phyloP scores from a whole-genome alignment of 1,140 invertebrate genomes.

The Bradynema listronoti region DNA sequence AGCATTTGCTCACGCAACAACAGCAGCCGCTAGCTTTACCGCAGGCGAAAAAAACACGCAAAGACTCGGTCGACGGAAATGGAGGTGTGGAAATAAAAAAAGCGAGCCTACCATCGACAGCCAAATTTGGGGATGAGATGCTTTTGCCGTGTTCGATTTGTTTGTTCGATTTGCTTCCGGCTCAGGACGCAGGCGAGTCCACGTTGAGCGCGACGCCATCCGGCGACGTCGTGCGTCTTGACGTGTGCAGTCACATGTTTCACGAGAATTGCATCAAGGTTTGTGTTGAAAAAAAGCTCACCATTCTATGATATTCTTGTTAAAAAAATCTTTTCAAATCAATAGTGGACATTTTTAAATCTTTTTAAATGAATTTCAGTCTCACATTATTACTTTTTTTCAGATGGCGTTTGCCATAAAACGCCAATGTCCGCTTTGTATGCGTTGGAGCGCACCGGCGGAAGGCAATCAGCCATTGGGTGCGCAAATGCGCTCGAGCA shows the following conservation, averaged over 20 bases:
- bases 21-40: too few relatives aligned
- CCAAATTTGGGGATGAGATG: too few relatives aligned
- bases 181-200: not conserved
- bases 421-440: conserved; percentile 30
- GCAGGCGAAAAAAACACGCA: too few relatives aligned
- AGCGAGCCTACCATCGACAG: too few relatives aligned
- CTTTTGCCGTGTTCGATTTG: conserved; percentile 34
- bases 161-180: conserved; percentile 12
- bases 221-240: conserved; percentile 13
- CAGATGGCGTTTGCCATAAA: conserved; percentile 28
- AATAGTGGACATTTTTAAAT: not conserved
- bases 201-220: not conserved
- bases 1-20: too few relatives aligned
- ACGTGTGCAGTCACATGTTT: conserved; percentile 24
- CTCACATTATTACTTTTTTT: conserved; percentile 4
- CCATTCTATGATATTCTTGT: not conserved
- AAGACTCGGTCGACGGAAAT: too few relatives aligned
- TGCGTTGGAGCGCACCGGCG: conserved; percentile 24
- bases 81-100: too few relatives aligned
- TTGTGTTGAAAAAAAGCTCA: not conserved
- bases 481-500: conserved; percentile 21
- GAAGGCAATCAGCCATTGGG: conserved; percentile 28
- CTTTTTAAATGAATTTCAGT: not conserved
- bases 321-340: not conserved
- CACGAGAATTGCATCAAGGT: conserved; percentile 27